These are phyloP conservation scores for Synanthedon myopaeformis DNA, from an alignment of 2,888 invertebrate genomes.

Conservation along the genomic window DNA sequence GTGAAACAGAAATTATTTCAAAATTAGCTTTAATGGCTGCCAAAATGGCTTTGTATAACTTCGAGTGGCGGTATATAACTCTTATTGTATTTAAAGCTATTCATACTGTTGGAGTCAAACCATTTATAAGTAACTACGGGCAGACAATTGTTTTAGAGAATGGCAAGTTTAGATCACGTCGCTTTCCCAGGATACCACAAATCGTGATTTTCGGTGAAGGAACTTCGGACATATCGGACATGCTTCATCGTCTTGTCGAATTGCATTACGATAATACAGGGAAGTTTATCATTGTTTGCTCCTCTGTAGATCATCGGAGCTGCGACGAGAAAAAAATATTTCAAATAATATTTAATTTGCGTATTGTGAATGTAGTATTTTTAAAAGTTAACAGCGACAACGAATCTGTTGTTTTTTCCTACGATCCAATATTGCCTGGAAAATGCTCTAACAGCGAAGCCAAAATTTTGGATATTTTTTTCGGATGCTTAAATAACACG, in stretches of 20 bases:
- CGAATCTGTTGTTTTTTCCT: slow-evolving; percentile 19
- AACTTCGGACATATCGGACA: slow-evolving; percentile 20
- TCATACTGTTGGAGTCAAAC: slow-evolving; percentile 18
- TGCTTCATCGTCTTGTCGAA: slow-evolving; percentile 20
- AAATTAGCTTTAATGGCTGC: slow-evolving; percentile 30
- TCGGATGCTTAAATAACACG: slow-evolving; percentile 15
- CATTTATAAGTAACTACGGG: slow-evolving; percentile 28
- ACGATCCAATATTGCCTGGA: slow-evolving; percentile 18
- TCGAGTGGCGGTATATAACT: slow-evolving; percentile 37
- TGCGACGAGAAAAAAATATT: slow-evolving; percentile 30
- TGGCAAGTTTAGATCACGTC: slow-evolving; percentile 11
- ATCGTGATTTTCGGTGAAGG: slow-evolving; percentile 31
- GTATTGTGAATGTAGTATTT: slow-evolving; percentile 27
- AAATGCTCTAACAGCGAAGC: slow-evolving; percentile 28
- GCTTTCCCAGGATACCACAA: slow-evolving; percentile 14
- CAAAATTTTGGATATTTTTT: slow-evolving; percentile 14
- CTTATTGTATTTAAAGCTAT: slow-evolving; percentile 26
- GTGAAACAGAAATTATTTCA: neutral
- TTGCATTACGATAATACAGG: slow-evolving; percentile 29
- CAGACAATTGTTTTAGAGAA: slow-evolving; percentile 23
- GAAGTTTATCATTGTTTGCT: slow-evolving; percentile 30
- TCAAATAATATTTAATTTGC: slow-evolving; percentile 15
- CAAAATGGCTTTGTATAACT: slow-evolving; percentile 37
- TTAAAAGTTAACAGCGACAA: slow-evolving; percentile 22
- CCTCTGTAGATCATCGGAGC: slow-evolving; percentile 12